Evolutionary conservation across 1,140 invertebrate species (phyloP).

Genomic region (Trichoplusia ni): DNA sequence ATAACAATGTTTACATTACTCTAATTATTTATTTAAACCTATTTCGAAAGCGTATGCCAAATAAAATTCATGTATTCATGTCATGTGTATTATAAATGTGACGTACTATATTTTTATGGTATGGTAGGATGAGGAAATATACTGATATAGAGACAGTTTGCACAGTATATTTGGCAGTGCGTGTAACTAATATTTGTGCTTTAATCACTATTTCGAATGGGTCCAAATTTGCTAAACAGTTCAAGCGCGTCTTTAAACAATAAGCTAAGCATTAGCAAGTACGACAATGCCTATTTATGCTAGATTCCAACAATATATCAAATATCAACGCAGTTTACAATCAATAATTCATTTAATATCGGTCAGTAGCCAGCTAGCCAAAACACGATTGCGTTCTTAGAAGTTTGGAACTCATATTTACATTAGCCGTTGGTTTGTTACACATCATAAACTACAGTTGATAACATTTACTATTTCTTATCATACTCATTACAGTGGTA

Average conservation of each 20-base stretch:
- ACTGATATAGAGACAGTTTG: too few species aligned
- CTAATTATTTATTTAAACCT: background rate
- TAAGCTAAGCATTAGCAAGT: too few species aligned
- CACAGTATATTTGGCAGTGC: too few species aligned
- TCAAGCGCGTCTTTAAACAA: too few species aligned
- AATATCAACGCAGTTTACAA: background rate
- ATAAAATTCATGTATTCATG: too few species aligned
- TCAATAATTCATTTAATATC: conserved; percentile 10
- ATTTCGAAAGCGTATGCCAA: background rate
- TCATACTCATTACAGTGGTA: background rate
- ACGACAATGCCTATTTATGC: too few species aligned
- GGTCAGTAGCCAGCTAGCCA: conserved; percentile 7
- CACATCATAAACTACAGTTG: conserved; percentile 4
- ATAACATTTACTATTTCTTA: conserved; percentile 11
- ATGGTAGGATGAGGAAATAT: too few species aligned
- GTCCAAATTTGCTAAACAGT: too few species aligned
- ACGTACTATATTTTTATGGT: too few species aligned
- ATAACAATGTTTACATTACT: background rate
- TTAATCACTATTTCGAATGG: too few species aligned
- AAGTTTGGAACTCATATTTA: background rate
- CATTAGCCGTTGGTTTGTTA: background rate
- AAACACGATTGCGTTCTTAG: conserved; percentile 11
- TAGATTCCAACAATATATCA: background rate
- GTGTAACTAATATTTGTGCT: too few species aligned
- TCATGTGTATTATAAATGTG: too few species aligned